Conservation (phyloP, 2,888 invertebrate genomes). For the Diaperis boleti region DNA sequence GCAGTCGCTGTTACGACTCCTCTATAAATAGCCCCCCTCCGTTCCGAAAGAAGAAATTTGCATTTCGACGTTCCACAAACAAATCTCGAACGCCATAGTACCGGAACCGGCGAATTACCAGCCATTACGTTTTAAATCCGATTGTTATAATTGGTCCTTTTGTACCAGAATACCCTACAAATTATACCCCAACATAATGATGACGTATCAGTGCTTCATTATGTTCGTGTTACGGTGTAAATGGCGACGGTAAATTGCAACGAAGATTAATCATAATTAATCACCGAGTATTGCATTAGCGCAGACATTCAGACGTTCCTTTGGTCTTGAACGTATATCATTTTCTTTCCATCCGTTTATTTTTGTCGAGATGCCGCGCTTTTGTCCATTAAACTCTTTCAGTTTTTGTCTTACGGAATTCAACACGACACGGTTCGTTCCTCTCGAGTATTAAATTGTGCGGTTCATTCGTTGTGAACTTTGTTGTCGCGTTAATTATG, state of each 20-base stretch:
- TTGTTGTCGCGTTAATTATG: conserved; percentile 10
- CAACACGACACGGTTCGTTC: conserved; percentile 34
- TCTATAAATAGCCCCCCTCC: no score
- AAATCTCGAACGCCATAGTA: not conserved
- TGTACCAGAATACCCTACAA: conserved; percentile 17
- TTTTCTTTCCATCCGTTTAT: conserved; percentile 44
- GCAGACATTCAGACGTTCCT: conserved; percentile 37
- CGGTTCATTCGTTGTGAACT: conserved; percentile 9
- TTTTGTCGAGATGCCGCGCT: conserved; percentile 35
- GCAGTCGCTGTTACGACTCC: no score
- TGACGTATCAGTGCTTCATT: conserved; percentile 51
- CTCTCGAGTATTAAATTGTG: conserved; percentile 20
- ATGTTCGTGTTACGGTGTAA: conserved; percentile 52
- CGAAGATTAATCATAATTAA: conserved; percentile 54
- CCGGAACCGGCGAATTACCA: conserved; percentile 11
- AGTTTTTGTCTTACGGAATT: conserved; percentile 35
- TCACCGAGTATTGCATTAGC: conserved; percentile 49
- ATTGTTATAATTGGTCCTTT: conserved; percentile 8
- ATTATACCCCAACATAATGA: conserved; percentile 42
- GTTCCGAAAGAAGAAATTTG: not conserved
- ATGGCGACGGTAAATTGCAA: conserved; percentile 52
- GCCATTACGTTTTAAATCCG: conserved; percentile 5
- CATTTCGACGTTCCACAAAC: not conserved
- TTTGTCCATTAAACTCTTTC: conserved; percentile 38
- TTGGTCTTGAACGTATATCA: conserved; percentile 41